Conservation (phyloP, 2,113 vertebrate genomes). For the Aptenodytes forsteri region DNA sequence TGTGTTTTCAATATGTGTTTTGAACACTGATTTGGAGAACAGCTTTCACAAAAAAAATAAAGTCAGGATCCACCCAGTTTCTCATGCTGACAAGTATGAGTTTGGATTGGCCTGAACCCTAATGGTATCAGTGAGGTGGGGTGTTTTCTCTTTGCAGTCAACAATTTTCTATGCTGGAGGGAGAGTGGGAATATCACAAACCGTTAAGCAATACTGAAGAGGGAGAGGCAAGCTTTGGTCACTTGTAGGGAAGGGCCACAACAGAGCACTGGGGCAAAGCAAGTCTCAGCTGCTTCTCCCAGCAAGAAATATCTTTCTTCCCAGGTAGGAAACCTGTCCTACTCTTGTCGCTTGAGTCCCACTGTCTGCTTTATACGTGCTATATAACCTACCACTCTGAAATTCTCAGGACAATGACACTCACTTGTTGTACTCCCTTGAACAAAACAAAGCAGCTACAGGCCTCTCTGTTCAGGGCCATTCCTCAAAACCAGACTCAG, state of each 20-base stretch:
- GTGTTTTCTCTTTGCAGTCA: background rate
- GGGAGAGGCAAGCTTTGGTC: background rate
- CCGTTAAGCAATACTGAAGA: background rate
- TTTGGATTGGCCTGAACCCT: background rate
- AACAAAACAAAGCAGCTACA: background rate
- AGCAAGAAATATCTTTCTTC: background rate
- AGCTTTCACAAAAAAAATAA: background rate
- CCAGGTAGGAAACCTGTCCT: background rate
- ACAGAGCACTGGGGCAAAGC: background rate
- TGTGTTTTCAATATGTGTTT: background rate
- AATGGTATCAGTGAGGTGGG: background rate
- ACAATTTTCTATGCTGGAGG: background rate
- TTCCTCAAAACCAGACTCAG: background rate
- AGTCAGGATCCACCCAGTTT: background rate
- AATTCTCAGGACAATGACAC: background rate
- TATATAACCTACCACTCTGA: background rate
- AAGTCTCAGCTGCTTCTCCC: background rate
- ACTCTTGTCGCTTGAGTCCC: background rate
- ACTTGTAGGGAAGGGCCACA: background rate
- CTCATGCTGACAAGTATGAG: background rate
- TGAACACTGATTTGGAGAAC: background rate
- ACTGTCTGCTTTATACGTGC: background rate
- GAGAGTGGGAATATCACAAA: background rate
- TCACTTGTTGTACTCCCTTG: background rate
- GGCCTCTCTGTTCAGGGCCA: background rate